Percentiles rank a stretch among this genome's conserved stretches.
These are phyloP conservation scores for Hemicrepidius hirtus DNA, from an alignment of 2,888 invertebrate species.

Conservation along the genomic window DNA sequence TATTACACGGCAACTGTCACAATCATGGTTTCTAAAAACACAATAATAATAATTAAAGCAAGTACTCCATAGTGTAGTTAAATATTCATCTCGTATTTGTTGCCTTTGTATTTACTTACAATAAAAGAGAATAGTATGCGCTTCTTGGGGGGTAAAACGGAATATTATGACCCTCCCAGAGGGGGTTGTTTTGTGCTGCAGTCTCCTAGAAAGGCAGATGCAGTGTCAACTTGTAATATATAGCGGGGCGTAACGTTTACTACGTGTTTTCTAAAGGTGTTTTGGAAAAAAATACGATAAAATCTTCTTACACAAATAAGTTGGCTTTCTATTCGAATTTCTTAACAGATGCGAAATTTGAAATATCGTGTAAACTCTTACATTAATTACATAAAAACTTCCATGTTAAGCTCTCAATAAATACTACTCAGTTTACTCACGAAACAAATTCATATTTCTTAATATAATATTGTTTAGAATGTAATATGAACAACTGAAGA, in stretches of 20 bases:
- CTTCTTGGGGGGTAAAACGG: constrained; percentile 67
- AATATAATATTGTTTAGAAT: constrained; percentile 55
- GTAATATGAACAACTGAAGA: constrained; percentile 47
- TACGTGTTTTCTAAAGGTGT: constrained; percentile 43
- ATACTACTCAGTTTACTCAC: constrained; percentile 17
- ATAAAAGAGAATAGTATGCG: constrained; percentile 64
- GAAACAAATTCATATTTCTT: constrained; percentile 50
- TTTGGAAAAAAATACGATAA: constrained; percentile 48
- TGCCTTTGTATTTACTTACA: constrained; percentile 65
- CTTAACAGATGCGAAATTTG: constrained; percentile 47
- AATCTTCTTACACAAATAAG: constrained; percentile 39
- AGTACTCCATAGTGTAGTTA: constrained; percentile 16
- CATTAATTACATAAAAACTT: neutral
- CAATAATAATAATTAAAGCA: neutral
- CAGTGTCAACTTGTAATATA: constrained; percentile 63
- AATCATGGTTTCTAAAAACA: no score
- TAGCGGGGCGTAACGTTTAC: constrained; percentile 62
- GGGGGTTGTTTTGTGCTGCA: constrained; percentile 63
- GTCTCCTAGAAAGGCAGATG: constrained; percentile 62
- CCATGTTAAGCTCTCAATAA: neutral
- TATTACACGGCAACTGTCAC: no score
- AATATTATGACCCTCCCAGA: constrained; percentile 69
- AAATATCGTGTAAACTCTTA: neutral
- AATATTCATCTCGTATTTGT: constrained; percentile 27
- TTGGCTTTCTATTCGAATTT: constrained; percentile 5